Evolutionary conservation across 1,140 invertebrate species (phyloP), one percentile per base, ranked within the genome.

Genomic region (Pachypeltis micranthus): DNA sequence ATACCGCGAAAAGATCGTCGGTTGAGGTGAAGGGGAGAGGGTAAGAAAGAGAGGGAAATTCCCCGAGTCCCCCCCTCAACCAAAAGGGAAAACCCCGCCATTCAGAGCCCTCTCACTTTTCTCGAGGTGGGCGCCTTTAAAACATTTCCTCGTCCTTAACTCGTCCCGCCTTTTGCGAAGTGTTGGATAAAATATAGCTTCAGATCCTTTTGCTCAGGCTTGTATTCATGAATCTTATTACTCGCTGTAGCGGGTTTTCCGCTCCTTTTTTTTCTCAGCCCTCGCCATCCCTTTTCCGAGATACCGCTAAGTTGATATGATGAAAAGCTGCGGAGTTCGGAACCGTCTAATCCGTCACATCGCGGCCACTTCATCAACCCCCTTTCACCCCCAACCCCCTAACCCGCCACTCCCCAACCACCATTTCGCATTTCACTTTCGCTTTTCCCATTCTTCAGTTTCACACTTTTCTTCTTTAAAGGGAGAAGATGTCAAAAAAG

Each of bases 161-260:
- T 7, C 4, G 2, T 21, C 24, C 61, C 51, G 57, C 58, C 60
- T 65, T 63, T 63, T 39, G 61, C 51, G 64, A n/a, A n/a, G n/a
- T n/a, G n/a, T 61, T 31, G 34, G 54, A 66, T 68, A 66, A 68
- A 68, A 68, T 68, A 68, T 68, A 63, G 63, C 65, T 44, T 63
- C 61, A 39, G 61, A 51, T 51, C 47, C 23, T 51, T 51, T 57
- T 59, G 56, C 57, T 63, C 29, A 21, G 25, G 27, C 44, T 56
- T 63, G 58, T 68, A 67, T 68, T 67, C 67, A 68, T 68, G 67
- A 68, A 68, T 68, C 67, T 66, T 67, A 68, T 68, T 68, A 68
- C 62, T 4, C 19, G 4, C 34, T 7, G 55, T 23, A n/a, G 25
- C 19, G n/a, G n/a, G n/a, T n/a, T n/a, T n/a, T n/a, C n/a, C n/a